Percentiles rank a stretch among this genome's conserved stretches.
These are phyloP conservation scores for Julus scanicus DNA, from an alignment of 2,888 invertebrate genomes.

Conservation along the genomic window DNA sequence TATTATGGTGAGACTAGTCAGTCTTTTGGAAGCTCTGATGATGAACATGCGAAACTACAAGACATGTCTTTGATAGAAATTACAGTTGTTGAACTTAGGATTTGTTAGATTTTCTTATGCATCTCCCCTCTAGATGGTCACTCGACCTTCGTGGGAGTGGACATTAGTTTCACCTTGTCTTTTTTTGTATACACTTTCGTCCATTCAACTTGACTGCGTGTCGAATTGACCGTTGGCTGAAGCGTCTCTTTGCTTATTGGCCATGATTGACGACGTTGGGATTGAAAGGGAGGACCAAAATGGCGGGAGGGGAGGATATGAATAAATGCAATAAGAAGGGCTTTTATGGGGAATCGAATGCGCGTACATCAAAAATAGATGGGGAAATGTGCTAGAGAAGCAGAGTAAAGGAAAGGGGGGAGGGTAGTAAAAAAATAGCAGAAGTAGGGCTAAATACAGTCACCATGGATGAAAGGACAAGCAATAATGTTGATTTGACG, in stretches of 20 bases:
- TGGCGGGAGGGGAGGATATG: conserved; percentile 39
- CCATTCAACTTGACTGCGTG: background rate
- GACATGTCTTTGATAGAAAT: no score
- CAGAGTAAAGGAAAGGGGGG: background rate
- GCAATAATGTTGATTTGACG: conserved; percentile 47
- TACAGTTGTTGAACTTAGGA: no score
- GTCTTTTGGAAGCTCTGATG: no score
- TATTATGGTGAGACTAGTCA: no score
- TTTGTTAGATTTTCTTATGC: no score
- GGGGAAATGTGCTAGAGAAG: background rate
- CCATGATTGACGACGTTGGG: conserved; percentile 49
- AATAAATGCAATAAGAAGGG: conserved; percentile 40
- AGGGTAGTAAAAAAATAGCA: background rate
- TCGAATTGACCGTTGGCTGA: conserved; percentile 49
- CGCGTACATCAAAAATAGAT: background rate
- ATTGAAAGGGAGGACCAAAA: conserved; percentile 48
- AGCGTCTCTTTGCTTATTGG: conserved; percentile 41
- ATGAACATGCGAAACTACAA: no score
- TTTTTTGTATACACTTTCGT: background rate
- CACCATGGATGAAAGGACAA: conserved; percentile 46
- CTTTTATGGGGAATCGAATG: conserved; percentile 42
- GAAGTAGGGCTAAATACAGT: conserved; percentile 17
- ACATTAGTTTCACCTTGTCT: background rate
- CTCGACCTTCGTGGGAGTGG: background rate
- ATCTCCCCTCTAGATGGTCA: background rate